These are phyloP conservation scores for Myotis planiceps DNA, from an alignment of 2,797 vertebrate species.

Conservation along the genomic window DNA sequence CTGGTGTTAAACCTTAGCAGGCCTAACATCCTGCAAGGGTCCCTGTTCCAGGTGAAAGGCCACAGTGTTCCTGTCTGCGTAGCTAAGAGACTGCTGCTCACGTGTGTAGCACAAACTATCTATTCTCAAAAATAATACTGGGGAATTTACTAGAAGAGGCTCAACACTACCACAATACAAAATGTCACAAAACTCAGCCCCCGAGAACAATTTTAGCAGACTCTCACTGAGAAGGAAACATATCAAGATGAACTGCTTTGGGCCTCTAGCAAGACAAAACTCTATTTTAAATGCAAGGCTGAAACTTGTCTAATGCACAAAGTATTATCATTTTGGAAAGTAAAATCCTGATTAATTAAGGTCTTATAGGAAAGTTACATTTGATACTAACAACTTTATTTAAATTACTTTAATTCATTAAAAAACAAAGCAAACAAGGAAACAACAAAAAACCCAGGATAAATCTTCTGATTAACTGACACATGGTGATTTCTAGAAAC, in stretches of 20 bases:
- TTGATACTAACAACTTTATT: background rate
- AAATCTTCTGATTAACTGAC: background rate
- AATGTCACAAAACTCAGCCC: background rate
- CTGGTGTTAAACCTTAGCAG: rapidly evolving
- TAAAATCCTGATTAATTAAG: background rate
- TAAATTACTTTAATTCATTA: conserved; percentile 30
- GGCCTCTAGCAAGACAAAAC: background rate
- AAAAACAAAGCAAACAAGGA: conserved; percentile 1
- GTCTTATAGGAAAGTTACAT: background rate
- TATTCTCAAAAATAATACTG: background rate
- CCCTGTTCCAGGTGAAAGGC: background rate
- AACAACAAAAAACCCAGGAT: background rate
- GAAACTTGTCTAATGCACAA: background rate
- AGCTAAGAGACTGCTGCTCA: rapidly evolving
- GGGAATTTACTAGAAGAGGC: background rate
- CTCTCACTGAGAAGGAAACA: background rate
- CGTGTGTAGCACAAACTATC: background rate
- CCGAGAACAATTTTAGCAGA: background rate
- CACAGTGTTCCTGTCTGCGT: rapidly evolving
- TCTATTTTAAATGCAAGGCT: background rate
- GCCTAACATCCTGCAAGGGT: rapidly evolving
- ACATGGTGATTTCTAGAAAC: background rate
- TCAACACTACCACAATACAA: too few species aligned
- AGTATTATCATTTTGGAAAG: background rate
- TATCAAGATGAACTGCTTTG: background rate